Evolutionary conservation across 2,888 invertebrate genomes (phyloP), one percentile per base, ranked within the genome.

Genomic region (Eilema depressum): DNA sequence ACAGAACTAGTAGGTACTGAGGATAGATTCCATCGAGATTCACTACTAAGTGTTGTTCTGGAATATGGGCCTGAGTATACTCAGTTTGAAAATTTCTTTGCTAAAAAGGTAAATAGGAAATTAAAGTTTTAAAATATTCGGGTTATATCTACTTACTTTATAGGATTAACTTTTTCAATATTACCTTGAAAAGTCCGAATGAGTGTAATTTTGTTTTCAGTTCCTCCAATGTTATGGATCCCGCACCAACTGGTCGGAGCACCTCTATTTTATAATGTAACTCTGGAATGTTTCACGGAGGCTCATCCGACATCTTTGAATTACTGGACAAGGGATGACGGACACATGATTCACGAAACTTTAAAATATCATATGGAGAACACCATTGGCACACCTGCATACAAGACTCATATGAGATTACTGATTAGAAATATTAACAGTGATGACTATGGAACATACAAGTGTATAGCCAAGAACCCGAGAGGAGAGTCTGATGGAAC

Each of bases 171-270:
- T 3, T 41, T 41, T 41, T 41, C 20, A 47, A 20, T n/a, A 8
- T n/a, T n/a, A n/a, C 20, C 3, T n/a, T 53, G n/a, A 53, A n/a
- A 53, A 53, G 0, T 10, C 25, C 3, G 1, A 23, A 14, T 25
- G 3, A 14, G 5, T 57, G 2, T 57, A 56, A 10, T n/a, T 30
- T 23, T n/a, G n/a, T 63, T 96, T 96, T 68, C 95, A 98, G 98
- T 98, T 95, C 98, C 98, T 1, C 98, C 98, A 12, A 98, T 98
- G 98, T 96, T 98, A 71, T 98, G 97, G 97, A 98, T 98, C 86
- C 98, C 98, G 8, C 98, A 98, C 93, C 98, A 98, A 91, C 95
- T 98, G 78, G 98, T 98, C 56, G 98, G 98, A 37, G 98, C 98
- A 23, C 98, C 98, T 1, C 95, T 98, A 72, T 97, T 97, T 76